phyloP scores from a whole-genome alignment of 2,888 invertebrate genomes.

The Oligia strigilis region DNA sequence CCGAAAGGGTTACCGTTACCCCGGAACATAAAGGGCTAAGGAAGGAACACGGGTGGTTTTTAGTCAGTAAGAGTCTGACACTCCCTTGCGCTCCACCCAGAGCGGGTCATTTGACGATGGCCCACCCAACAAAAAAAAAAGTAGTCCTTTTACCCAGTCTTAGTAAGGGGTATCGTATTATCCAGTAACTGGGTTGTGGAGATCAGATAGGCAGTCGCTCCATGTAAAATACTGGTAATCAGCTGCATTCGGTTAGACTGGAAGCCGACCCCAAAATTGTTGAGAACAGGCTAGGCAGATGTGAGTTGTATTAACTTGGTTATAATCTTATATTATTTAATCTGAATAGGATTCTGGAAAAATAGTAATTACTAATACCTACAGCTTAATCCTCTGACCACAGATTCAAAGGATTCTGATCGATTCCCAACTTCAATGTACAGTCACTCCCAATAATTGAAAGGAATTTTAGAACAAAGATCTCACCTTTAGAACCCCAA shows the following conservation, averaged over 20 bases:
- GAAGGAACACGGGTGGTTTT: too few relatives aligned
- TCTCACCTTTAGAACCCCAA: conserved; percentile 7
- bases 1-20: too few relatives aligned
- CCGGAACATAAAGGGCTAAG: too few relatives aligned
- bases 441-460: conserved; percentile 17
- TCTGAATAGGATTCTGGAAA: too few relatives aligned
- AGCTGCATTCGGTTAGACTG: not conserved
- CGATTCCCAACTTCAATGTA: conserved; percentile 1
- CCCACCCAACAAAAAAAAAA: too few relatives aligned
- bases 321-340: not conserved
- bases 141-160: not conserved
- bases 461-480: conserved; percentile 25
- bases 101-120: too few relatives aligned
- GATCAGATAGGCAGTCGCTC: too few relatives aligned
- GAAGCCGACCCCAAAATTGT: not conserved
- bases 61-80: too few relatives aligned
- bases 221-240: not conserved
- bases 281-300: not conserved
- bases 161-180: not conserved
- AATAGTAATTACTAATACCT: not conserved
- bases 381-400: not conserved
- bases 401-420: not conserved
- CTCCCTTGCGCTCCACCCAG: too few relatives aligned
- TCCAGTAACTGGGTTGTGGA: not conserved
- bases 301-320: not conserved